Conservation (phyloP, 2,888 invertebrate genomes). For the Noctua fimbriata region DNA sequence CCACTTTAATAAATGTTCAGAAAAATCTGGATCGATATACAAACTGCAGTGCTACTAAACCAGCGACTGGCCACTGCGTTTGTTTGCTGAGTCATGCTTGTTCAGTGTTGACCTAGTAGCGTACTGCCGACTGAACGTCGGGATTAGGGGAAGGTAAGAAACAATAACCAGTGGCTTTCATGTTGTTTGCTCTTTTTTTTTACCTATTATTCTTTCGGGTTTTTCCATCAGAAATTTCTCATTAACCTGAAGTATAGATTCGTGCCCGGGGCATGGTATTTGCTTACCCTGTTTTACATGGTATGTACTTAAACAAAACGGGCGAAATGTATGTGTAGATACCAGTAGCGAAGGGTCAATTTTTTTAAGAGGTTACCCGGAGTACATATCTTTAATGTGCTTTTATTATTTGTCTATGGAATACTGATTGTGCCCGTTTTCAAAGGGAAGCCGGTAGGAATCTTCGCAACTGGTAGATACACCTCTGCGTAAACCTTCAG, state of each 20-base stretch:
- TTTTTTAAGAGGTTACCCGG: too few relatives aligned
- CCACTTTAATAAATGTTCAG: background rate
- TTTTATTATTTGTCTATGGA: too few relatives aligned
- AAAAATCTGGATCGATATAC: constrained; percentile 26
- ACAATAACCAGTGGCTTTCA: background rate
- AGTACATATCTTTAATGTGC: too few relatives aligned
- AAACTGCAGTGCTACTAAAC: constrained; percentile 25
- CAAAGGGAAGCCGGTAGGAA: too few relatives aligned
- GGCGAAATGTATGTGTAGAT: background rate
- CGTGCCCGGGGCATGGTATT: background rate
- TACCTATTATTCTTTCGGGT: background rate
- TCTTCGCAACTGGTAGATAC: too few relatives aligned
- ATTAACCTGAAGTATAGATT: background rate
- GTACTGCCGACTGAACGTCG: background rate
- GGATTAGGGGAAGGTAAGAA: background rate
- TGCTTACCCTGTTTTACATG: background rate
- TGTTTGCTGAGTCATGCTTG: constrained; percentile 20
- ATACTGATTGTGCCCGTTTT: too few relatives aligned
- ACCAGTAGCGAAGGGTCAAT: too few relatives aligned
- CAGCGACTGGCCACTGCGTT: background rate
- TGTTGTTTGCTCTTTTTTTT: constrained; percentile 1
- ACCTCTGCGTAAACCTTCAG: background rate
- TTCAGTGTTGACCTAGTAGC: constrained; percentile 36
- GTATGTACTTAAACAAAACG: background rate
- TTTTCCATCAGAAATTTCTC: background rate